Evolutionary conservation across 23 tunicate genomes (phyloP), one percentile per base, ranked within the genome.

Genomic region (Ascidia mentula): DNA sequence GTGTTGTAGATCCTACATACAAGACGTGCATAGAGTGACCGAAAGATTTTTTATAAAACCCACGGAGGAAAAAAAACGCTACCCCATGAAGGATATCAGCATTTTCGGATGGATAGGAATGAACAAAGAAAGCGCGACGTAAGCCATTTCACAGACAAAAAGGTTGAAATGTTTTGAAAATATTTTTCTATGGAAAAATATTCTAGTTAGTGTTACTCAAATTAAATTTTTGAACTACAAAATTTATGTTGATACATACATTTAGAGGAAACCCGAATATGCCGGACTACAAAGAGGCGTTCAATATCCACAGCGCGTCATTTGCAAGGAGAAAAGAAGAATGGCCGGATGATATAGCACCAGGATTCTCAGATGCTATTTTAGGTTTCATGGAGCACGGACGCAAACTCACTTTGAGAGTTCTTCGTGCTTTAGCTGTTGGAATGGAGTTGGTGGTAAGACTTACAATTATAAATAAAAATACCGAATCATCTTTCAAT

Each of bases 211-310:
- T n/a, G n/a, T n/a, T n/a, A n/a, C n/a, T n/a, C n/a, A n/a, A n/a
- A n/a, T n/a, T n/a, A n/a, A n/a, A n/a, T n/a, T n/a, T n/a, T n/a
- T n/a, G n/a, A n/a, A n/a, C n/a, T n/a, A n/a, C n/a, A n/a, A n/a
- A n/a, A n/a, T n/a, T n/a, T n/a, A n/a, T n/a, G n/a, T n/a, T n/a
- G n/a, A n/a, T n/a, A n/a, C n/a, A n/a, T n/a, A n/a, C n/a, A n/a
- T n/a, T 53, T 9, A 53, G 65, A 1, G 22, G 22, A 3, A 80
- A 82, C 31, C 82, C 85, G 17, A 37, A 81, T 0, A 46, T 76
- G 31, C 84, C 83, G 18, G 91, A 83, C 34, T 87, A 80, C 74
- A 87, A 87, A 75, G 91, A 87, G 69, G 75, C 84, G 0, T 87
- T 74, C 45, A 74, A 87, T 38, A 60, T 80, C 36, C 73, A 77